A percentile compares a stretch with the other conserved stretches of the same genome.
Evolutionary conservation across 2,888 invertebrate species (phyloP).

Genomic region (Epistrophella euchroma): DNA sequence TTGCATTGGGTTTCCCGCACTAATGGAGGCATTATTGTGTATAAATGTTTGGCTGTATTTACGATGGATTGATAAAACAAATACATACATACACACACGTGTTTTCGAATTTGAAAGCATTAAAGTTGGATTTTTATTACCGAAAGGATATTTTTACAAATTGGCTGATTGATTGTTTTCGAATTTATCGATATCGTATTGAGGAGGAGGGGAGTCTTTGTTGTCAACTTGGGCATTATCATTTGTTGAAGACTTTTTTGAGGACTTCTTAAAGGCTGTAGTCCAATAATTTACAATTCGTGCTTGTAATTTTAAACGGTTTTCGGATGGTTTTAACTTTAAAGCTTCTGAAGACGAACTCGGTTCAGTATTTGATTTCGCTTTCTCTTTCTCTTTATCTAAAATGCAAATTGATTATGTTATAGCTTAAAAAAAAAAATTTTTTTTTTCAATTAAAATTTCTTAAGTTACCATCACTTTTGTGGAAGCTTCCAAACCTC

Average conservation of each 20-base stretch:
- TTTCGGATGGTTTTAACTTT: conserved; percentile 7
- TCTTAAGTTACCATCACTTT: conserved; percentile 26
- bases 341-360: background rate
- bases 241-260: conserved; percentile 46
- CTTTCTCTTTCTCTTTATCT: background rate
- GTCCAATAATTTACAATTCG: conserved; percentile 80
- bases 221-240: conserved; percentile 60
- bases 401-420: background rate
- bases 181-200: conserved; percentile 27
- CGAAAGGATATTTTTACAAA: conserved; percentile 18
- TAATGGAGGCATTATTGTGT: conserved; percentile 30
- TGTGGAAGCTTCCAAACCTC: conserved; percentile 52
- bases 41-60: conserved; percentile 9
- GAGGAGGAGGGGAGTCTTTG: background rate
- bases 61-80: background rate
- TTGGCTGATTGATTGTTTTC: conserved; percentile 36
- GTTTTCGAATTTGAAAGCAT: background rate
- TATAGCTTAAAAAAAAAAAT: no score
- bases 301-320: conserved; percentile 74
- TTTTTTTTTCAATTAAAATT: background rate
- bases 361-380: background rate
- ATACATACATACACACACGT: background rate
- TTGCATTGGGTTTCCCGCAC: conserved; percentile 45
- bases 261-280: conserved; percentile 77
- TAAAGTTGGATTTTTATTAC: conserved; percentile 27